Evolutionary conservation across 2,888 invertebrate species (phyloP).

Genomic region (Thymelicus sylvestris): DNA sequence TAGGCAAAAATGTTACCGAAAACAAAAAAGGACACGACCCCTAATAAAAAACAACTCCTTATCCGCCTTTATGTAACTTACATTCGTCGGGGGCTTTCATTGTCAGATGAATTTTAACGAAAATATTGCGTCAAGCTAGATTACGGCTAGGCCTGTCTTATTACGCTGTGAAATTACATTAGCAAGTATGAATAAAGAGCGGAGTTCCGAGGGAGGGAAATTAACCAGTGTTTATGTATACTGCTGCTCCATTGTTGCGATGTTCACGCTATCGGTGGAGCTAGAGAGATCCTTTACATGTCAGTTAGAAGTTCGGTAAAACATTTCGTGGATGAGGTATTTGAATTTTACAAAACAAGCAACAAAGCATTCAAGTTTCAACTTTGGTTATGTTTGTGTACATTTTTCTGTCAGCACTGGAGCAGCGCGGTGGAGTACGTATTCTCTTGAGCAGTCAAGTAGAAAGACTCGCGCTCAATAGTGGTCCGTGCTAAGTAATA

Average conservation of each 20-base stretch:
- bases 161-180: constrained; percentile 46
- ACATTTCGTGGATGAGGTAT: neutral
- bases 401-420: too few relatives aligned
- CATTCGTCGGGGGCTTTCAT: constrained; percentile 8
- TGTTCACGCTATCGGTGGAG: constrained; percentile 7
- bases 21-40: too few relatives aligned
- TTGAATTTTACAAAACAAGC: neutral
- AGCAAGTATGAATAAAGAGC: constrained; percentile 45
- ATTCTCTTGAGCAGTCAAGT: too few relatives aligned
- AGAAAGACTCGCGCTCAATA: too few relatives aligned
- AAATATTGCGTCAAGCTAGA: constrained; percentile 24
- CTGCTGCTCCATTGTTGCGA: constrained; percentile 10
- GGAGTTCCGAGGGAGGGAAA: constrained; percentile 25
- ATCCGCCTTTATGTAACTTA: neutral
- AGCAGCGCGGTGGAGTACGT: too few relatives aligned
- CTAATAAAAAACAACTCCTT: neutral
- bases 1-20: too few relatives aligned
- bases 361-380: neutral
- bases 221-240: constrained; percentile 26
- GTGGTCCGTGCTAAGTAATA: too few relatives aligned
- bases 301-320: constrained; percentile 1
- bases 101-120: constrained; percentile 15
- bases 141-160: constrained; percentile 39
- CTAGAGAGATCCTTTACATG: constrained; percentile 9
- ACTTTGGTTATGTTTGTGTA: neutral